Evolutionary conservation across 2,797 vertebrate species (phyloP).

Genomic region (Schizopygopsis malacanthus): DNA sequence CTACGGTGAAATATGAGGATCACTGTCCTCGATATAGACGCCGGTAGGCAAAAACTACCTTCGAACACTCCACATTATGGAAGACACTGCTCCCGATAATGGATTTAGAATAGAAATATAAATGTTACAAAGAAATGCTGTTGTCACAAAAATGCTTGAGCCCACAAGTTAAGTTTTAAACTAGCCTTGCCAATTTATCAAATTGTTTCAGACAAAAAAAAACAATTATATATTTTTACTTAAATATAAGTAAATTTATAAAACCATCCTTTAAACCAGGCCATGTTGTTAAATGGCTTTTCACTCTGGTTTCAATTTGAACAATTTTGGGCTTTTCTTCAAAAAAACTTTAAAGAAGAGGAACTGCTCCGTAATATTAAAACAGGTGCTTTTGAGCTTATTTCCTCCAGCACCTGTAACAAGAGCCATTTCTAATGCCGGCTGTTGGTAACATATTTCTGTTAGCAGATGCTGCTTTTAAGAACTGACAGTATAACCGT

Average conservation of each 20-base stretch:
- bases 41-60: conserved; percentile 83
- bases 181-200: neutral
- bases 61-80: conserved; percentile 80
- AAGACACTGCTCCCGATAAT: conserved; percentile 98
- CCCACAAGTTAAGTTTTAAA: conserved; percentile 3
- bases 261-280: neutral
- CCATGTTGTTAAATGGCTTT: neutral
- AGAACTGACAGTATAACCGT: conserved; percentile 98
- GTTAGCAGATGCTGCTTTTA: conserved; percentile 98
- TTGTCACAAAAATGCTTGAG: conserved; percentile 66
- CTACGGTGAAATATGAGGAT: conserved; percentile 91
- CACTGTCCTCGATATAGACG: conserved; percentile 80
- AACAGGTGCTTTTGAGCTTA: neutral
- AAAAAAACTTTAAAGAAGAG: conserved; percentile 27
- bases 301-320: neutral
- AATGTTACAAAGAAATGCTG: conserved; percentile 65
- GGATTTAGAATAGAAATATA: conserved; percentile 72
- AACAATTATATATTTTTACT: neutral
- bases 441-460: conserved; percentile 74
- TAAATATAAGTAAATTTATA: neutral
- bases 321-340: neutral
- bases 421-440: conserved; percentile 60
- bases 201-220: neutral
- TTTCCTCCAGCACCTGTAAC: conserved; percentile 33
- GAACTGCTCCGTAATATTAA: neutral